These are phyloP conservation scores for Smutsia gigantea DNA, from an alignment of 2,797 vertebrate species.

Conservation along the genomic window DNA sequence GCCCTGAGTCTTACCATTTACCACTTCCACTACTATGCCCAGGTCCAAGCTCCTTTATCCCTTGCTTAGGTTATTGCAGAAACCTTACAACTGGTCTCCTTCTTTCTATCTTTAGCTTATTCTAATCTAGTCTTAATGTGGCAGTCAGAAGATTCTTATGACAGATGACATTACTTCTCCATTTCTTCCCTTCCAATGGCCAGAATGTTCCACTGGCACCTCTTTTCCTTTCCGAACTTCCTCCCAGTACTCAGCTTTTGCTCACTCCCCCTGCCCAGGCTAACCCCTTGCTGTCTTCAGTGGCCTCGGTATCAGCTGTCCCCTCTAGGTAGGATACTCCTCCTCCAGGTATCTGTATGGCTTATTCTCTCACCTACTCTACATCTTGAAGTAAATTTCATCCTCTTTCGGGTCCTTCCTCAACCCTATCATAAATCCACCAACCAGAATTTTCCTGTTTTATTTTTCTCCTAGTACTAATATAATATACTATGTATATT, in stretches of 20 bases:
- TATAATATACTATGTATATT: not conserved
- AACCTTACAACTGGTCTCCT: not conserved
- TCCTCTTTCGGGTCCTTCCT: not conserved
- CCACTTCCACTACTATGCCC: not conserved
- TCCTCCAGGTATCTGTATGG: not conserved
- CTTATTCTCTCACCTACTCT: not conserved
- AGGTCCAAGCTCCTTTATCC: not conserved
- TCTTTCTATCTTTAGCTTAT: not conserved
- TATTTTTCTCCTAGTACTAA: not conserved
- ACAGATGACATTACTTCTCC: not conserved
- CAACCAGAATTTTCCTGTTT: not conserved
- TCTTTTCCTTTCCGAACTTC: not conserved
- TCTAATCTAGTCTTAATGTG: not conserved
- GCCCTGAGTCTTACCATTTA: not conserved
- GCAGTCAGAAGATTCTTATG: not conserved
- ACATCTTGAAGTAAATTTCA: not conserved
- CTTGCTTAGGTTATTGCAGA: not conserved
- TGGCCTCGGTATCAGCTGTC: not conserved
- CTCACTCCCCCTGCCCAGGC: not conserved
- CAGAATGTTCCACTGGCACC: not conserved
- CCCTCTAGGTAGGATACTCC: not conserved
- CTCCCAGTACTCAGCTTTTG: not conserved
- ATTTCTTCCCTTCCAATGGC: not conserved
- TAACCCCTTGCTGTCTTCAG: not conserved
- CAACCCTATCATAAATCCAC: not conserved